phyloP scores from a whole-genome alignment of 2,797 vertebrate genomes.

The Nyctibius grandis region DNA sequence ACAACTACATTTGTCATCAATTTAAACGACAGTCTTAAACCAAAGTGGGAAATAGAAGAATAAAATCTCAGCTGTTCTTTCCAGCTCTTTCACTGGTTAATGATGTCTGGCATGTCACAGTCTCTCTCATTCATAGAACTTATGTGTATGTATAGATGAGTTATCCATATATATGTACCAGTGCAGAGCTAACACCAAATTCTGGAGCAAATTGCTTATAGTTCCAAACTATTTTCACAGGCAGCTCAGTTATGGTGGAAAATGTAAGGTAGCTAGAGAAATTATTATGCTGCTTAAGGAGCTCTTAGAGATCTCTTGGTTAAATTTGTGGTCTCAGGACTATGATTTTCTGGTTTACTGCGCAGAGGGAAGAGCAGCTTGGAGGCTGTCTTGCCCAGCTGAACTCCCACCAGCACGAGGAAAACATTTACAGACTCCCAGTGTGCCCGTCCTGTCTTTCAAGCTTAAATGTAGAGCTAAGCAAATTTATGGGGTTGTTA shows the following conservation, averaged over 20 bases:
- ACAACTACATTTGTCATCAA: neutral
- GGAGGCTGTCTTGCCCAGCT: neutral
- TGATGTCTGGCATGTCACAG: neutral
- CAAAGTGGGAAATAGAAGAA: neutral
- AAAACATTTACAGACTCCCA: neutral
- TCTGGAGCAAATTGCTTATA: neutral
- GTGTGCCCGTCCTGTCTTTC: neutral
- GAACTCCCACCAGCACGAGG: neutral
- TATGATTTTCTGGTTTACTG: neutral
- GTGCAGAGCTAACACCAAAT: neutral
- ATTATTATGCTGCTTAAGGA: neutral
- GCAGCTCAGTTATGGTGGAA: neutral
- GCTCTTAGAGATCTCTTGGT: neutral
- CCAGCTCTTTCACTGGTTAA: neutral
- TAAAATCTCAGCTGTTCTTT: neutral
- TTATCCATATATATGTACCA: neutral
- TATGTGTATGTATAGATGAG: neutral
- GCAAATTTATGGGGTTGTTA: neutral
- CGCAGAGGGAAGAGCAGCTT: neutral
- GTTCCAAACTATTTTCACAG: neutral
- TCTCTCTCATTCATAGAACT: accelerated
- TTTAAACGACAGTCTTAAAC: neutral
- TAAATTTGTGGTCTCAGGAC: neutral
- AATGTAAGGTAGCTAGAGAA: neutral
- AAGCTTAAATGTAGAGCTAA: neutral